Base-by-base conservation (phyloP, 2,888 invertebrate genomes). In the Cosmia trapezina region DNA sequence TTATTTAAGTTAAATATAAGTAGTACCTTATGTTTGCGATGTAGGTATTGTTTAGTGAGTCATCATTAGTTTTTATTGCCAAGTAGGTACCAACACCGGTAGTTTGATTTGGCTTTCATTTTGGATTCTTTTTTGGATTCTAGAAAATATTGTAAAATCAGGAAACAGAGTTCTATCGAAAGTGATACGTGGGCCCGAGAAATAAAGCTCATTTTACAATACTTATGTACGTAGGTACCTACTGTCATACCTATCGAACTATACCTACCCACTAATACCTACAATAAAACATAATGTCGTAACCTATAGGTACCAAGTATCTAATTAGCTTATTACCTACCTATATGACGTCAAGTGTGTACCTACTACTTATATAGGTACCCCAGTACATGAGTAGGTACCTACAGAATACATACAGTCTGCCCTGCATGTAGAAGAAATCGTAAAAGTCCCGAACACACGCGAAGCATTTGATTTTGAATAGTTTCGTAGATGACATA, bases 361-460 rank as follows among this genome's bases (percentile, higher is more conserved):
- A 49, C 17, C 28, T 28, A 28, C 28, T 28, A 33, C 9, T 22
- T 54, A 49, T 33, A 0, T 37, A n/a, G n/a, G n/a, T n/a, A 37
- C 43, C 1, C 7, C 22, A 49, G 64, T 43, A 65, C 28, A 59
- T 73, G 7, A 28, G 17, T 59, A n/a, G n/a, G n/a, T n/a, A n/a
- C n/a, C n/a, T n/a, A 79, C 56, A 59, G 64, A 53, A 43, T 56
- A 61, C n/a, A 41, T 41, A 66, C 66, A 70, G 56, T 67, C 53
- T 51, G 62, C 70, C 70, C 76, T 60, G 57, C 56, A 43, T 75
- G 87, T 85, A 83, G 82, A 87, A 82, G 81, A 83, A 84, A 86
- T 86, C 83, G 80, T 87, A 86, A 86, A 86, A 86, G 77, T 73
- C 73, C 80, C 81, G 83, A 85, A 87, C 86, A 84, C 86, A 86